Evolutionary conservation across 2,888 invertebrate species (phyloP).

Genomic region (Norana najaformis): DNA sequence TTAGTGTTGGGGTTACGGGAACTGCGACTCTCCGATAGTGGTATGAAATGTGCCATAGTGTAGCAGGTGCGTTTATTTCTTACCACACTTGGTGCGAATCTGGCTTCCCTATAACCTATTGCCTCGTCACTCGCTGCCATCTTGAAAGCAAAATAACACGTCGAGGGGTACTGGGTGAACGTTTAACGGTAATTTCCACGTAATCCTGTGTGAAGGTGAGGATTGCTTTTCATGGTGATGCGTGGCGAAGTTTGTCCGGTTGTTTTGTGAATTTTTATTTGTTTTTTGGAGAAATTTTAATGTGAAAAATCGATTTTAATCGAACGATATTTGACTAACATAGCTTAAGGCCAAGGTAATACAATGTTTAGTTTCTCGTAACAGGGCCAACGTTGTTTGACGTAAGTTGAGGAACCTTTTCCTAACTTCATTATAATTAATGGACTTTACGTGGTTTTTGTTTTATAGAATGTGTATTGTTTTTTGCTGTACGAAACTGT

Average conservation of each 20-base stretch:
- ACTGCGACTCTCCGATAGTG: no score
- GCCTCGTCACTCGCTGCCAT: slow-evolving; percentile 7
- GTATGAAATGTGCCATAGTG: neutral
- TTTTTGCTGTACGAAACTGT: neutral
- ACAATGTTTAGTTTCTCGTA: neutral
- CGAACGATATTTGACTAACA: neutral
- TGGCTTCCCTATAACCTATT: neutral
- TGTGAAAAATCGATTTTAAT: neutral
- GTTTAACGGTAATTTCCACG: neutral
- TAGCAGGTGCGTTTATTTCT: neutral
- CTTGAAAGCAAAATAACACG: slow-evolving; percentile 10
- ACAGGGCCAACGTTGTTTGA: neutral
- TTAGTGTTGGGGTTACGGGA: no score
- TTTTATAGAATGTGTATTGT: neutral
- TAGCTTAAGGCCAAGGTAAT: neutral
- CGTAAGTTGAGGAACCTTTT: neutral
- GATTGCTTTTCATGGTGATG: neutral
- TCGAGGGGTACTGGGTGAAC: neutral
- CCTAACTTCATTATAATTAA: no score
- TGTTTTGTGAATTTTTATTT: neutral
- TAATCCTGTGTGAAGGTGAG: neutral
- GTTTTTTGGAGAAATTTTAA: neutral
- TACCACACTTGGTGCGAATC: neutral
- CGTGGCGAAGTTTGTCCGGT: neutral
- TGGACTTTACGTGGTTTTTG: neutral